A percentile compares a stretch with the other conserved stretches of the same genome.
These are phyloP conservation scores for Phocides pigmalion DNA, from an alignment of 1,140 invertebrate species.

Conservation along the genomic window DNA sequence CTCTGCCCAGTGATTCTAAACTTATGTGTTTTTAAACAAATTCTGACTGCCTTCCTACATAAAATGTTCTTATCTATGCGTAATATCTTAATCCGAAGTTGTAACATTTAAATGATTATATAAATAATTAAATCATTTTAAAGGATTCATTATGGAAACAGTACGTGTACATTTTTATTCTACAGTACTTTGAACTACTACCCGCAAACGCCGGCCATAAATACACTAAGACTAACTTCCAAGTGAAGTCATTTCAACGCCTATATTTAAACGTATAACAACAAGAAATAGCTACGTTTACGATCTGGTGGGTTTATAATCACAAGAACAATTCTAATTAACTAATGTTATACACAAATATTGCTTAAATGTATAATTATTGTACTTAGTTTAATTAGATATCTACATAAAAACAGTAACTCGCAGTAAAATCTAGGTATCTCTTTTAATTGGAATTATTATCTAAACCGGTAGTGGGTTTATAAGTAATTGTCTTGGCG, in stretches of 20 bases:
- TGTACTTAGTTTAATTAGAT: constrained; percentile 19
- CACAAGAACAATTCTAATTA: constrained; percentile 1
- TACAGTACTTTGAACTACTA: no score
- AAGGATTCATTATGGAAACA: no score
- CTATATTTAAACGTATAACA: background rate
- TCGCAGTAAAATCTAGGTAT: constrained; percentile 30
- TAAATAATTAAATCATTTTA: background rate
- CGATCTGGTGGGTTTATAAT: constrained; percentile 2
- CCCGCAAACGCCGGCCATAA: no score
- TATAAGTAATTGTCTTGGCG: constrained; percentile 50
- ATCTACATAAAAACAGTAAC: constrained; percentile 17
- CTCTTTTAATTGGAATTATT: constrained; percentile 54
- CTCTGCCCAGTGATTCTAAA: constrained; percentile 9
- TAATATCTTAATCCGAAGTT: constrained; percentile 2
- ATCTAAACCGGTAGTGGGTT: constrained; percentile 49
- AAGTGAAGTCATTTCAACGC: background rate
- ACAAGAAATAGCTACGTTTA: constrained; percentile 6
- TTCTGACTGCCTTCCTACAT: background rate
- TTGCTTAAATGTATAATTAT: constrained; percentile 17
- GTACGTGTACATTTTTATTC: no score
- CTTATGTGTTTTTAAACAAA: constrained; percentile 9
- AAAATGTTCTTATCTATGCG: background rate
- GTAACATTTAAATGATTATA: background rate
- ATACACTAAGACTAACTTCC: background rate
- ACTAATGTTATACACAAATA: constrained; percentile 14